Base-by-base conservation (phyloP, 2,113 vertebrate species). In the Gopherus evgoodei region DNA sequence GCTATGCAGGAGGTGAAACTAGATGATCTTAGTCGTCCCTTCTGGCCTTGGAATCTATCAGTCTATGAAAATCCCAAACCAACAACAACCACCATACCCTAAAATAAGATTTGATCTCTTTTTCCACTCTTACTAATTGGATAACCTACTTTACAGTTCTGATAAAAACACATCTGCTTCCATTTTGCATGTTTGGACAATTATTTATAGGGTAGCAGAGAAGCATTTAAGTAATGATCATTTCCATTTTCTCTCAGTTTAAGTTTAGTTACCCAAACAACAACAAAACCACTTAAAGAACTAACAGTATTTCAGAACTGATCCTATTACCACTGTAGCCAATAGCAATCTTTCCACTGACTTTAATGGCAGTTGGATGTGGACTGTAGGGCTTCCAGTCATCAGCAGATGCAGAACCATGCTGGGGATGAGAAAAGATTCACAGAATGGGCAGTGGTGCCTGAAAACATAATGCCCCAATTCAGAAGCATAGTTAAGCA, bases 201-300 rank as follows among this genome's bases (percentile, higher is more conserved):
- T 11, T 85, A 96, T 92, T 93, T 96, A 93, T 88, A 82, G 52
- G 52, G n/a, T n/a, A n/a, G 44, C 27, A 19, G 13, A 4, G 82
- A 92, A 76, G 91, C 94, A 81, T 80, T 97, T 96, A 97, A 96
- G 95, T 97, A 97, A 96, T 94, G 93, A 97, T 38, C 44, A 96
- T 94, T 91, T 84, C 90, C 93, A 84, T 91, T 56, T 87, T 93
- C 92, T 42, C 27, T 42, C 92, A 94, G 94, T 91, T 95, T 94
- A 96, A 91, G 85, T 94, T 93, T 96, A 87, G 95, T 93, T 96
- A 87, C 85, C 59, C 93, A 31, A n/a, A 94, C 52, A 52, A 35
- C 6, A 31, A 65, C 29, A 65, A 72, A 97, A 92, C 16, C 79
- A 90, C 29, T 94, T 92, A 92, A 94, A 95, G 87, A 94, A 93